Base-by-base conservation (phyloP, 2,888 invertebrate genomes). In the Tholera decimalis region DNA sequence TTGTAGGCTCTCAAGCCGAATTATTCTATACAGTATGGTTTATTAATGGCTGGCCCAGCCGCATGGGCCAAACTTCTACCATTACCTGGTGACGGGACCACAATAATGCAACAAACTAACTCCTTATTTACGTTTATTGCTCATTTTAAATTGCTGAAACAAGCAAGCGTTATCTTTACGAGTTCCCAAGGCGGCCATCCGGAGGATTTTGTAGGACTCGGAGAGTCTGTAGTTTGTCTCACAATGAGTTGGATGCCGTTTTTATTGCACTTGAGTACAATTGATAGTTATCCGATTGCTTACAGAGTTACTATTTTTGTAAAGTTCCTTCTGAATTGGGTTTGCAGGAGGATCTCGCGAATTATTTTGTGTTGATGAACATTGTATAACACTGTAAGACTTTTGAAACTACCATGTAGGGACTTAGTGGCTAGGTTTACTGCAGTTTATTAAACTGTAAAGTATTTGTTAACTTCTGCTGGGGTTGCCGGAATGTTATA, bases 81-180 rank as follows among this genome's bases (percentile, higher is more conserved):
- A 69, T 63, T 47, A 74, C 69, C 75, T 69, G 75, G 53, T 55
- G 69, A 49, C 50, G 33, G 41, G 26, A 50, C 35, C 50, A 59
- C 60, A 61, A 73, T 75, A 80, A 75, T 82, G 73, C 75, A 78
- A 79, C 68, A 82, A 75, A 69, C 70, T 82, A 73, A 67, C 66
- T 46, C 63, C 55, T 72, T 72, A 83, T 87, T 87, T 84, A 87
- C 80, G 84, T 82, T 79, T 80, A 85, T 84, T 85, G 86, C 83
- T 84, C 66, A 68, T 76, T 76, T 78, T 80, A 84, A 81, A 83
- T 83, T 82, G 83, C 77, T 68, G 76, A 66, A 79, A 69, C 72
- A 75, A 76, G 71, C 77, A 75, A 66, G 70, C 68, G 77, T 75
- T 84, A 84, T 83, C 83, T 84, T 64, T 77, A 81, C 76, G 73